Percentiles rank a stretch among this genome's conserved stretches.
phyloP scores from a whole-genome alignment of 1,140 invertebrate species.

The Sminthurides bifidus region DNA sequence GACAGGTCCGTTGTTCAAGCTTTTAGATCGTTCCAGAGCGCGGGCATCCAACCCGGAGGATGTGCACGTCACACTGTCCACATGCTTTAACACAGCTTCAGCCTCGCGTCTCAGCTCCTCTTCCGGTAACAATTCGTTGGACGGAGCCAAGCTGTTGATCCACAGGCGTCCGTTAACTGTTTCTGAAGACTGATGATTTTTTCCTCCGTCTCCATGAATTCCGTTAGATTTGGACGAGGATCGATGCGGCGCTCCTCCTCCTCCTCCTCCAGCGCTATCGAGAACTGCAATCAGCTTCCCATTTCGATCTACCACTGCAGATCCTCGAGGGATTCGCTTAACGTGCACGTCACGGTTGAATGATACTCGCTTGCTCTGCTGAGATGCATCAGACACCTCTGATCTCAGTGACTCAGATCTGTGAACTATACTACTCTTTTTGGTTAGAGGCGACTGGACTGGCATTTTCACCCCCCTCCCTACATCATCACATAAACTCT shows the following conservation, averaged over 20 bases:
- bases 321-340: conserved; percentile 55
- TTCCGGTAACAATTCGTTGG: conserved; percentile 42
- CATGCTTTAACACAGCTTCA: conserved; percentile 52
- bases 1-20: neutral
- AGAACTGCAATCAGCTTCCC: conserved; percentile 7
- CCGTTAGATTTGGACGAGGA: too few relatives aligned
- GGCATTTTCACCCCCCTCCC: conserved; percentile 12
- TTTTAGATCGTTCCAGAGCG: conserved; percentile 15
- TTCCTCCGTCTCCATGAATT: too few relatives aligned
- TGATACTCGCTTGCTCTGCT: conserved; percentile 54
- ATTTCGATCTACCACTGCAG: conserved; percentile 33
- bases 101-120: conserved; percentile 56
- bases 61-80: conserved; percentile 49
- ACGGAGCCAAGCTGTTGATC: conserved; percentile 52
- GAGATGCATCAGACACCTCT: conserved; percentile 43
- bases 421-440: conserved; percentile 23
- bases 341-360: conserved; percentile 80
- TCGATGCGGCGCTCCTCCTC: too few relatives aligned
- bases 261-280: neutral
- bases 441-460: conserved; percentile 13
- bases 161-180: conserved; percentile 20
- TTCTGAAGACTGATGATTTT: too few relatives aligned
- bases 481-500: conserved; percentile 2
- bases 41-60: conserved; percentile 33
- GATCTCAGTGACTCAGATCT: conserved; percentile 35